Evolutionary conservation across 2,888 invertebrate species (phyloP).

Genomic region (Zelleria hepariella): DNA sequence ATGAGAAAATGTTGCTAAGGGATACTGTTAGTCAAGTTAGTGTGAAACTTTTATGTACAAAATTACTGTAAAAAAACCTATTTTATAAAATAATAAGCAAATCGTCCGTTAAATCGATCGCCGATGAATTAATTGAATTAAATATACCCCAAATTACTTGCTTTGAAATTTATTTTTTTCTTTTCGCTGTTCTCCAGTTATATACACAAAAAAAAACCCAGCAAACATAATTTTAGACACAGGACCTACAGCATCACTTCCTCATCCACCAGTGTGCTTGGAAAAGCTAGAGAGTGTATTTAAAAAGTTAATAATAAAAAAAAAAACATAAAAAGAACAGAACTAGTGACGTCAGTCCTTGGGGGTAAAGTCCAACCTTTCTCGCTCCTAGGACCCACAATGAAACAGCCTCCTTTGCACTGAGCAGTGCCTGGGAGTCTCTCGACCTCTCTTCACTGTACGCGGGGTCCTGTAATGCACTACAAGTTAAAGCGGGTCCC

Average conservation of each 20-base stretch:
- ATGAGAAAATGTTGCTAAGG: constrained; percentile 10
- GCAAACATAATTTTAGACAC: constrained; percentile 12
- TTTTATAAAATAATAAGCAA: too few relatives aligned
- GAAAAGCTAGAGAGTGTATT: constrained; percentile 25
- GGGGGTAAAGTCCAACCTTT: constrained; percentile 77
- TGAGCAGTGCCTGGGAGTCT: constrained; percentile 87
- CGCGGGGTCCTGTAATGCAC: constrained; percentile 79
- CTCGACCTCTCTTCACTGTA: constrained; percentile 76
- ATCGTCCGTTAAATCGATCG: too few relatives aligned
- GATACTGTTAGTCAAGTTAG: constrained; percentile 1
- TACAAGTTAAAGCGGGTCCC: constrained; percentile 55
- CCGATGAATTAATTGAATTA: too few relatives aligned
- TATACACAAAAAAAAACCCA: too few relatives aligned
- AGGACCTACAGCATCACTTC: constrained; percentile 20
- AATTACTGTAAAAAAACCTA: too few relatives aligned
- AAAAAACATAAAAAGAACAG: constrained; percentile 21
- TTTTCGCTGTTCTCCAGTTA: too few relatives aligned
- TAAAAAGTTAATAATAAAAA: constrained; percentile 13
- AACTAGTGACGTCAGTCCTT: constrained; percentile 21
- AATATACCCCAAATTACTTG: too few relatives aligned
- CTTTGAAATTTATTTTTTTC: neutral
- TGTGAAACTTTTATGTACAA: neutral
- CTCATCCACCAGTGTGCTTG: constrained; percentile 21
- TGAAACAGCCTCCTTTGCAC: constrained; percentile 94
- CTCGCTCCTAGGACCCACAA: constrained; percentile 94